Evolutionary conservation across 2,888 invertebrate species (phyloP), one percentile per base, ranked within the genome.

Genomic region (Saturnia japonica): DNA sequence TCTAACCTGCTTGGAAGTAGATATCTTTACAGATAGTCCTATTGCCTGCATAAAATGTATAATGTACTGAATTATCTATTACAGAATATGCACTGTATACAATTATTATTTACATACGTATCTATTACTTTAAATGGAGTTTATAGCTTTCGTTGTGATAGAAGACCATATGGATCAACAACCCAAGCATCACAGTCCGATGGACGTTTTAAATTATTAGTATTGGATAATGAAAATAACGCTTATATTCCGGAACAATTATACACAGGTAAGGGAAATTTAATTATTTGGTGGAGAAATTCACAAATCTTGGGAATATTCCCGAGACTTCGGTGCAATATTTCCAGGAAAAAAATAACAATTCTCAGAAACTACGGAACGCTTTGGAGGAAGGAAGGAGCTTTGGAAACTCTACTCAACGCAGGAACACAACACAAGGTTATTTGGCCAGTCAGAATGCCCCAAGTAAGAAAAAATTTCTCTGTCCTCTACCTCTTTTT

Each of bases 221-320:
- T 92, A 0, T 68, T 85, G 12, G 89, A 84, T 9, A 77, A 81
- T 22, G 86, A 87, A 8, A 82, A 85, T 64, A 81, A 86, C 71
- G 82, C 86, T 1, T 93, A 93, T 68, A 87, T 93, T 72, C 93
- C 93, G 11, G 89, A 90, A 70, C 91, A 93, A 77, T 82, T 91
- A 3, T 93, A 93, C 74, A 86, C 81, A 73, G 91, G 93, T 90
- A 80, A 74, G n/a, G 19, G 57, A 60, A 25, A 28, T 57, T 14
- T 57, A 57, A 25, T 57, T 12, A 12, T n/a, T n/a, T n/a, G n/a
- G n/a, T 25, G 14, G 25, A 40, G 11, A 22, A 67, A 45, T 43
- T 47, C 6, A 34, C 34, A 34, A 34, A n/a, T n/a, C n/a, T n/a
- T n/a, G n/a, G n/a, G n/a, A n/a, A n/a, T n/a, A n/a, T n/a, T n/a